Evolutionary conservation across 2,797 vertebrate genomes (phyloP), one percentile per base, ranked within the genome.

Genomic region (Acrocephalus scirpaceus): DNA sequence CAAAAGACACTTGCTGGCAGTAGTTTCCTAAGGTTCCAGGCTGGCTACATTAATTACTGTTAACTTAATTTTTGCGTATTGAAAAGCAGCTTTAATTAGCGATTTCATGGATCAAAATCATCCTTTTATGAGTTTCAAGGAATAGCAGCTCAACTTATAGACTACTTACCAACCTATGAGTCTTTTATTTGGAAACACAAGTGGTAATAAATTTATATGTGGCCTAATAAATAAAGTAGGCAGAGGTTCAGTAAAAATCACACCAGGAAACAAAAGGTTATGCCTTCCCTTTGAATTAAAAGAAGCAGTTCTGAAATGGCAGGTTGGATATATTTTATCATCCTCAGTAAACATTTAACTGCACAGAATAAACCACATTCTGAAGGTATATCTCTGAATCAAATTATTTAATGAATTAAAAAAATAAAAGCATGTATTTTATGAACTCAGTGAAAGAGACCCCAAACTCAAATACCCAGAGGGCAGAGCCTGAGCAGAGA

Each of bases 11-110:
- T 98, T 94, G 71, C 97, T 98, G 97, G 97, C 97, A 97, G 95
- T 90, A 96, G 94, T 86, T 97, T 97, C 83, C 97, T 92, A 84
- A 95, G 95, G 95, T 97, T 98, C 97, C 96, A 97, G 97, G 91
- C 97, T 97, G 96, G 97, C 96, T 97, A 95, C 96, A 97, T 98
- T 97, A 98, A 97, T 98, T 98, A 97, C 90, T 96, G 95, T 95
- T 98, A 97, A 96, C 97, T 97, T 97, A 97, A 94, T 97, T 96
- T 96, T 96, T 90, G 45, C 21, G 77, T 90, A 88, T 70, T 81
- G 88, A 94, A 95, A 93, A 97, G 81, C 92, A 81, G 91, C 92
- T 96, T 97, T 97, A 95, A 97, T 97, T 97, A 95, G 93, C 8
- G 38, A 93, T 71, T 91, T 77, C 72, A 94, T 94, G 92, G 95